Conservation (phyloP, 2,113 vertebrate genomes). For the Caloenas nicobarica region DNA sequence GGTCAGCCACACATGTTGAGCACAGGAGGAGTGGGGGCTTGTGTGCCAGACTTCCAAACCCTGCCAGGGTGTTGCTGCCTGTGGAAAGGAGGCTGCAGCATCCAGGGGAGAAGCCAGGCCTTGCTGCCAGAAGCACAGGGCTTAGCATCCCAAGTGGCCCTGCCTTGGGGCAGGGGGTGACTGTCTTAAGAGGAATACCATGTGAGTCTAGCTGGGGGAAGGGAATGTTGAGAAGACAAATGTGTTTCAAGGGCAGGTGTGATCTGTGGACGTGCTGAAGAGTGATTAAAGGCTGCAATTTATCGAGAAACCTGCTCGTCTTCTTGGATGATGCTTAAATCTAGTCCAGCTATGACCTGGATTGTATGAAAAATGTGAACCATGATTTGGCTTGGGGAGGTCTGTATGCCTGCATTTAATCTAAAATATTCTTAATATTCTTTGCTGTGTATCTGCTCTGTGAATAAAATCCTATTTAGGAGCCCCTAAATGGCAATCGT, state of each 20-base stretch:
- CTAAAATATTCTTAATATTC: not conserved
- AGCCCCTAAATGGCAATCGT: not conserved
- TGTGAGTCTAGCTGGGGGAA: not conserved
- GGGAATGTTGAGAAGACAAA: not conserved
- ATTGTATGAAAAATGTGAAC: not conserved
- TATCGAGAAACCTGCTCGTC: not conserved
- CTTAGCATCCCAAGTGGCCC: not conserved
- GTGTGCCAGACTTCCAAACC: rapidly evolving
- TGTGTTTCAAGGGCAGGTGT: not conserved
- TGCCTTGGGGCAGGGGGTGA: not conserved
- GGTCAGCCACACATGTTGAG: not conserved
- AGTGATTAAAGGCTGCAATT: not conserved
- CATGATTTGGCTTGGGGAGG: not conserved
- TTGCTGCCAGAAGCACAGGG: not conserved
- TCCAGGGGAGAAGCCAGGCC: not conserved
- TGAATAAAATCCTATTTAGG: not conserved
- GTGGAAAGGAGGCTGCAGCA: not conserved
- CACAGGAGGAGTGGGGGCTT: not conserved
- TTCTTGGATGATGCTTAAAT: not conserved
- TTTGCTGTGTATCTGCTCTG: not conserved
- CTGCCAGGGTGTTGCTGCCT: not conserved
- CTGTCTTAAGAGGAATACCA: not conserved
- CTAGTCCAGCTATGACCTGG: not conserved
- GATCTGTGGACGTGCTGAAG: not conserved
- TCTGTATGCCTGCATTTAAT: not conserved